Base-by-base conservation (phyloP, 2,113 vertebrate genomes). In the Phaetusa simplex region DNA sequence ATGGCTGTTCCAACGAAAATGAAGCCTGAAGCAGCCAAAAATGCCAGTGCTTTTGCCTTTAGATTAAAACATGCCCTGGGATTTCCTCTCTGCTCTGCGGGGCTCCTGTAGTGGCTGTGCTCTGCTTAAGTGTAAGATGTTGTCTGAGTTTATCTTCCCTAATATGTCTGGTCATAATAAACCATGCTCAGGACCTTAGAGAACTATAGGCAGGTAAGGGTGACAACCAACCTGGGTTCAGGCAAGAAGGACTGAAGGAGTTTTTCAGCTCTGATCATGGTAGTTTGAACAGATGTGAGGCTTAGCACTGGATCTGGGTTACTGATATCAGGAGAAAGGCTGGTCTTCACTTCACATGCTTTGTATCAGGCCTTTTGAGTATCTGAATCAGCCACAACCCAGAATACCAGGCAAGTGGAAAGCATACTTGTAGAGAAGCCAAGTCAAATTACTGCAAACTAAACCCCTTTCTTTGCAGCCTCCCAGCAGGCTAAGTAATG, bases 331-430 rank as follows among this genome's bases (percentile, higher is more conserved):
- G 34, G 1, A 36, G 50, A 38, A 74, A 74, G 30, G 62, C 29
- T 21, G 32, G 13, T 38, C 0, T 15, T 64, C 53, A 0, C 52
- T 14, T 50, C 24, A 0, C 1, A 0, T 6, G 24, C 73, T 77
- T 36, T 29, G 23, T 38, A 55, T 12, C 42, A 22, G 50, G 22
- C 23, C 21, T 18, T 18, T 27, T 1, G 47, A 66, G 43, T 10
- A 24, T 5, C 53, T 50, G 42, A 74, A 15, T 36, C 58, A 34
- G 45, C 21, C 64, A 58, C 12, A 43, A 40, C 7, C 2, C 49
- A 18, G 26, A 22, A 32, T 2, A 11, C 8, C 0, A 2, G 59
- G 50, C 45, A 34, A 71, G 59, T 17, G 76, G 55, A 85, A 72
- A 55, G 29, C 3, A 3, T 8, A 9, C 42, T 47, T 29, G 5